phyloP scores from a whole-genome alignment of 2,113 vertebrate genomes.

The Scartelaos histophorus region DNA sequence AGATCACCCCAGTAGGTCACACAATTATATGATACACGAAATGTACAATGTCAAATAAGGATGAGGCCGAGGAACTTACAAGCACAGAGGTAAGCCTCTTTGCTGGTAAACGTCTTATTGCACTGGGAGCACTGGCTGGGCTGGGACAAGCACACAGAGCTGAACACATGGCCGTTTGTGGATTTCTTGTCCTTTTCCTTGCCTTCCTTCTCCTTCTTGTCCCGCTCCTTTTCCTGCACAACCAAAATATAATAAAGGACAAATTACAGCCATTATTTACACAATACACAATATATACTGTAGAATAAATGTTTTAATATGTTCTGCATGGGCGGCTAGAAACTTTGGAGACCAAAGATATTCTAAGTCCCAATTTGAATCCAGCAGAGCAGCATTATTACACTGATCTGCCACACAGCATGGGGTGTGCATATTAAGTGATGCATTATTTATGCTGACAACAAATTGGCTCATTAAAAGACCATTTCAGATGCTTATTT shows the following conservation, averaged over 20 bases:
- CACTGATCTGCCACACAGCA: conserved; percentile 38
- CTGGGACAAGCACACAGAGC: conserved; percentile 70
- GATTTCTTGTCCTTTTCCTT: conserved; percentile 90
- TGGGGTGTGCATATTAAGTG: conserved; percentile 53
- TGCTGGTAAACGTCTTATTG: conserved; percentile 83
- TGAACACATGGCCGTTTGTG: conserved; percentile 86
- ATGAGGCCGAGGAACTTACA: conserved; percentile 70
- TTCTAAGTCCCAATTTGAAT: conserved; percentile 46
- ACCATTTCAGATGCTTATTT: conserved; percentile 30
- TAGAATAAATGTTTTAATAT: conserved; percentile 6
- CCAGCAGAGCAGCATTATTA: conserved; percentile 54
- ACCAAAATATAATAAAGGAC: not conserved
- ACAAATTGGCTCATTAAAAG: conserved; percentile 51
- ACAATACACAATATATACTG: not conserved
- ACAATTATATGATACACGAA: not conserved
- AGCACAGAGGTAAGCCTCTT: conserved; percentile 86
- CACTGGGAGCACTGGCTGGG: conserved; percentile 83
- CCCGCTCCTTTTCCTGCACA: conserved; percentile 88
- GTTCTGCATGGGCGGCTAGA: not conserved
- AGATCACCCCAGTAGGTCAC: not conserved
- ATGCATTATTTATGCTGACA: conserved; percentile 52
- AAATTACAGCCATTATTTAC: not conserved
- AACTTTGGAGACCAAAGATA: conserved; percentile 20
- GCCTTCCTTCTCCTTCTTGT: conserved; percentile 83
- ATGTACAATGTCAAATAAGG: not conserved